Evolutionary conservation across 2,113 vertebrate genomes (phyloP), one percentile per base, ranked within the genome.

Genomic region (Recurvirostra avosetta): DNA sequence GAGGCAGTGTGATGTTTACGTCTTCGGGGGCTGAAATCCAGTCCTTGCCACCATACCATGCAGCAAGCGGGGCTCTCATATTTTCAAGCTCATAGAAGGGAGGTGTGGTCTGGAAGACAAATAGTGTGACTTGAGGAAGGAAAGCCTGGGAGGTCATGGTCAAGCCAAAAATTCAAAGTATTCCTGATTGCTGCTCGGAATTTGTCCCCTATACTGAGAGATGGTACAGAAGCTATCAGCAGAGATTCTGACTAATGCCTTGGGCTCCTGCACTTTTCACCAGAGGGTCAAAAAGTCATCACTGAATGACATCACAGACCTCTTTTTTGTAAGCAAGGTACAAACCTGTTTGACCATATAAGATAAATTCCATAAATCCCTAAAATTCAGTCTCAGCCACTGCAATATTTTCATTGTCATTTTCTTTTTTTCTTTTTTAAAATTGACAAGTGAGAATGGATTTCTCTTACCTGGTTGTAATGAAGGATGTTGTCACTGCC

Each of bases 401-500:
- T 34, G 67, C 56, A 52, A 10, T 43, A 38, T 65, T 86, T 75
- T n/a, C 7, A 29, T 3, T 81, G 13, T 18, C 2, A 6, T 68
- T 27, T 62, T 55, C 5, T 17, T 32, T n/a, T 26, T 26, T 25
- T 4, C 11, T 11, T 18, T 89, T 71, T 88, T 49, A 53, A 68
- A 92, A 70, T 21, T 17, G 25, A 52, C 18, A 66, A 40, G 40
- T 34, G 50, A 77, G 45, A 41, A 12, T 4, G 41, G 7, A 22
- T 73, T 77, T 74, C 34, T 91, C 92, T 97, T 97, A 99, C 99
- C 99, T 99, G 98, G 94, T 99, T 99, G 95, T 99, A 99, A 88
- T 98, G 99, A 30, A 93, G 97, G 96, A 98, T 86, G 94, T 99
- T 99, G 85, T 97, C 86, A 11, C 78, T 89, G 61, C 99, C 99